Base-by-base conservation (phyloP, 2,888 invertebrate genomes). In the Antheraea assamensis region DNA sequence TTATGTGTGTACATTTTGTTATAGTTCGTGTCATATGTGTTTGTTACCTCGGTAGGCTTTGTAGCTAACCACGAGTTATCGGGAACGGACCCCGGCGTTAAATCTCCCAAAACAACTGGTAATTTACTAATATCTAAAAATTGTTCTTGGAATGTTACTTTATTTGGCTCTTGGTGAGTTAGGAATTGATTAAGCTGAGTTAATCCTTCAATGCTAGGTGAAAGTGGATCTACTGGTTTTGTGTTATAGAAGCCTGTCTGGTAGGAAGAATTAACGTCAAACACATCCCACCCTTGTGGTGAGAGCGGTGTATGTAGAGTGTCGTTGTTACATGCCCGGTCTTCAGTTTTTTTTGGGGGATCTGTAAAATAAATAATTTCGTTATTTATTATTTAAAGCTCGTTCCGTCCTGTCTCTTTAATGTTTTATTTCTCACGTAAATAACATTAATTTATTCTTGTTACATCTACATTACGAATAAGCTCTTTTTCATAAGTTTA, bases 271-370 rank as follows among this genome's bases (percentile, higher is more conserved):
- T 87, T 91, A 85, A 87, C 88, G 88, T 91, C 92, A 76, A 88
- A 82, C 75, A 82, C 81, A 81, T 92, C 93, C 92, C 92, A 92
- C 85, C 89, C 90, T 81, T 88, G 89, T 75, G 93, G 91, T 86
- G 93, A 92, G 90, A 90, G 85, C 84, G 87, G 86, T 87, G 91
- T 92, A 87, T 92, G 88, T 87, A 84, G 86, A 88, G 92, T 93
- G 88, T 93, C 88, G 84, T 87, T 91, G 85, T 88, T 89, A 82
- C 87, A 87, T 89, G 91, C 89, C 90, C 87, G 90, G 85, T 90
- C 87, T 86, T 91, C 90, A 79, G 84, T 88, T 78, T 83, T 78
- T 80, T 88, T 89, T 76, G 79, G 79, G 74, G 87, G 86, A 91
- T 94, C 94, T 94, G 88, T 74, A 77, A 75, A 75, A 71, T 74